Evolutionary conservation across 1,140 invertebrate species (phyloP).

Genomic region (Gonatopus flavifemur): DNA sequence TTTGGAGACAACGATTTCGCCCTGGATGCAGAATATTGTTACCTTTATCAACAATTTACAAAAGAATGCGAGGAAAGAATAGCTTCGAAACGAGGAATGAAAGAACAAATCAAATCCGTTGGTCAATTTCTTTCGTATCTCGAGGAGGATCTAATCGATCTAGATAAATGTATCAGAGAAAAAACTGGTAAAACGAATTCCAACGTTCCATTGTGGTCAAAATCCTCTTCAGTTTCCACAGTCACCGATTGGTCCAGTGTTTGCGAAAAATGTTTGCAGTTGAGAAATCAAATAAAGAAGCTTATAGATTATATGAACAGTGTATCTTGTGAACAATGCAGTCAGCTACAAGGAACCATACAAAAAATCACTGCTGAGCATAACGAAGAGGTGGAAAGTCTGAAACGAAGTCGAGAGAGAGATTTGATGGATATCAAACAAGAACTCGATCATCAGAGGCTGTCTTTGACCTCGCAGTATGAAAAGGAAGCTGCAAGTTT

Average conservation of each 20-base stretch:
- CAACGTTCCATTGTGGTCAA: conserved; percentile 16
- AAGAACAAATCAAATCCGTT: conserved; percentile 40
- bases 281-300: conserved; percentile 59
- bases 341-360: conserved; percentile 58
- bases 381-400: conserved; percentile 41
- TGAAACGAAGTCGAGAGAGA: conserved; percentile 43
- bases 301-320: conserved; percentile 60
- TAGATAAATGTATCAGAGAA: conserved; percentile 32
- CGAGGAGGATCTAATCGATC: conserved; percentile 38
- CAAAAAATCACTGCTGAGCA: conserved; percentile 46
- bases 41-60: conserved; percentile 64
- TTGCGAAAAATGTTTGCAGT: conserved; percentile 44
- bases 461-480: conserved; percentile 47
- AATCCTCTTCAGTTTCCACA: conserved; percentile 2
- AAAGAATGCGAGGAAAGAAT: conserved; percentile 56
- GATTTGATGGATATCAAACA: conserved; percentile 52
- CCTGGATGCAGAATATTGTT: conserved; percentile 64
- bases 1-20: conserved; percentile 54
- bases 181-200: conserved; percentile 10
- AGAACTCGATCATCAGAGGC: conserved; percentile 57
- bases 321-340: conserved; percentile 63
- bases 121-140: conserved; percentile 33
- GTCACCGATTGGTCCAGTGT: conserved; percentile 39
- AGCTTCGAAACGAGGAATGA: conserved; percentile 24
- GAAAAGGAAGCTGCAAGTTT: conserved; percentile 55